Evolutionary conservation across 2,113 vertebrate genomes (phyloP), one percentile per base, ranked within the genome.

Genomic region (Dinomys branickii): DNA sequence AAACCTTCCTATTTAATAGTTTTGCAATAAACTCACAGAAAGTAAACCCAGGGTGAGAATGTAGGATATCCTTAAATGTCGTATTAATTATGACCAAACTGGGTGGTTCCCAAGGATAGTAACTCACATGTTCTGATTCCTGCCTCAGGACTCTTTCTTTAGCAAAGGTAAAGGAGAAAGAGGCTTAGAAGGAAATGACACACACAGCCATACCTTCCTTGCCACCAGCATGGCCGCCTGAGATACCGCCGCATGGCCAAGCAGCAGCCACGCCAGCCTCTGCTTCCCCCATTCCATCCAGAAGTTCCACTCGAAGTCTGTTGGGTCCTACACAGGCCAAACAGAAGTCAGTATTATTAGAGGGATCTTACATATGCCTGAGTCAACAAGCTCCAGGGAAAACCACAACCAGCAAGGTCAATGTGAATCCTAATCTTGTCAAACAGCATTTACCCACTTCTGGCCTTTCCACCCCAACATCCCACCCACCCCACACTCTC

Each of bases 261-360:
- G 97, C 85, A 99, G 98, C 95, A 99, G 99, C 99, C 99, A 99
- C 1, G 98, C 90, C 73, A 99, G 97, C 90, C 96, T 98, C 58
- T 97, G 98, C 96, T 98, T 99, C 28, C 99, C 99, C 99, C 99
- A 99, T 83, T 99, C 99, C 22, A 98, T 99, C 99, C 99, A 99
- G 97, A 99, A 99, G 97, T 97, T 99, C 99, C 99, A 99, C 93
- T 99, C 99, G 96, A 99, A 99, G 98, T 99, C 99, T 6, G 98
- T 98, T 1, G 98, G 98, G 95, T 99, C 99, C 99, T 99, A 96
- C 61, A 47, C 0, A 50, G 56, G 17, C 17, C 81, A 58, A 73
- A 82, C 1, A 89, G 54, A 28, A 65, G 3, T 14, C 69, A 30
- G 13, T 26, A 7, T 63, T 26, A 94, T 77, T 63, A 78, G 82